Evolutionary conservation across 2,797 vertebrate genomes (phyloP), one percentile per base, ranked within the genome.

Genomic region (Sebastes nivosus): DNA sequence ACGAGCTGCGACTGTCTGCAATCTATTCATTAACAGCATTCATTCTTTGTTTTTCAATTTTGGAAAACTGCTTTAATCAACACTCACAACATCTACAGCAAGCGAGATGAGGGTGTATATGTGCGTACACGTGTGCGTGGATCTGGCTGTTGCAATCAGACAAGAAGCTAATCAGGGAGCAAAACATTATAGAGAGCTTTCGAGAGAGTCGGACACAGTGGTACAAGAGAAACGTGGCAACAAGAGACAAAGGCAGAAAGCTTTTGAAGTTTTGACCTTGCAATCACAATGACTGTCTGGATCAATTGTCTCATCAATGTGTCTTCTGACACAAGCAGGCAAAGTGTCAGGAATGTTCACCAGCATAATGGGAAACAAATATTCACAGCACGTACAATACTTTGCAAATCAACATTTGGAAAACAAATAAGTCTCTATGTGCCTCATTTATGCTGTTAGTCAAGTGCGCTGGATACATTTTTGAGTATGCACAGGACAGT

Each of bases 221-320:
- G 5, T 14, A 57, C 16, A 46, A 64, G 66, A 67, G 32, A 22
- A 27, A 74, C 5, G 58, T n/a, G 52, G 2, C 16, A 5, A 75
- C 18, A 7, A n/a, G 54, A n/a, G 46, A 52, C 13, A 27, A 13
- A 71, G 42, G 42, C 2, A 10, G 24, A 64, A 25, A 57, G 68
- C 55, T 29, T 83, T 60, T 80, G 30, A 73, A 77, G 80, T 75
- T 69, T 61, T 87, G 89, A 90, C 87, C 88, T 90, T 80, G 88
- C 64, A 88, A 91, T 88, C 81, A 71, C 10, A 24, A 69, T n/a
- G 52, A 61, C 74, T 59, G 79, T 59, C 55, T 34, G 70, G 67
- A 81, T 85, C 78, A 65, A 63, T 66, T 57, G 80, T 89, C 52
- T 90, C 83, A 68, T 82, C 73, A 59, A 57, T 24, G 77, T 55